phyloP scores from a whole-genome alignment of 2,113 vertebrate genomes.

The Eira barbara region DNA sequence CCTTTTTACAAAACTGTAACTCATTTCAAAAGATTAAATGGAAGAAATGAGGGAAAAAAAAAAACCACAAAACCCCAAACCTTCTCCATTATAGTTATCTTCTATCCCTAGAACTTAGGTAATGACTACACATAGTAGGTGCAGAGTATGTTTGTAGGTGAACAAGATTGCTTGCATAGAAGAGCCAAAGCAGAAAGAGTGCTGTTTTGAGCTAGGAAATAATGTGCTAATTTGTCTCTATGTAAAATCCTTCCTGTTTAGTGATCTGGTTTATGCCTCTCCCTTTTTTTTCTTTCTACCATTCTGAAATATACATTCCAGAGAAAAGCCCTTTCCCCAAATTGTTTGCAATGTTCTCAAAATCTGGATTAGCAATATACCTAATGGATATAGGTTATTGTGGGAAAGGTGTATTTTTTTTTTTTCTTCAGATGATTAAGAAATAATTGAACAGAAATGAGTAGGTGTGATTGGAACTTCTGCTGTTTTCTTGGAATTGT shows the following conservation, averaged over 20 bases:
- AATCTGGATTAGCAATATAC: not conserved
- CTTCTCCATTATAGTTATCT: not conserved
- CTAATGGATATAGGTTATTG: not conserved
- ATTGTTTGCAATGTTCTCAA: not conserved
- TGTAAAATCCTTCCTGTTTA: not conserved
- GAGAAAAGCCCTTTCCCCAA: not conserved
- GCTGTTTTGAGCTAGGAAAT: not conserved
- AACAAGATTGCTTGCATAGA: not conserved
- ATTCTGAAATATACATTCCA: not conserved
- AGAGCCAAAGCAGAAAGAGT: not conserved
- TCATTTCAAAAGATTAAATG: not conserved
- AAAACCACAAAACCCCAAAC: not conserved
- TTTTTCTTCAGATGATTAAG: not conserved
- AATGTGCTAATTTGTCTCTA: not conserved
- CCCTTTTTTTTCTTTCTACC: not conserved
- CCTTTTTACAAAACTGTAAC: not conserved
- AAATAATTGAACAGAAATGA: not conserved
- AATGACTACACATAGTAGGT: not conserved
- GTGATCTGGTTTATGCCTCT: not conserved
- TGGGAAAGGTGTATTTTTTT: not conserved
- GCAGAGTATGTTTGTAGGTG: not conserved
- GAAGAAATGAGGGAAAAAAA: not conserved
- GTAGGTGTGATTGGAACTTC: too few species aligned
- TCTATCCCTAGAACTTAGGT: not conserved
- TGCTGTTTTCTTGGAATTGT: not conserved